Base-by-base conservation (phyloP, 2,888 invertebrate species). In the Biston stratarius region DNA sequence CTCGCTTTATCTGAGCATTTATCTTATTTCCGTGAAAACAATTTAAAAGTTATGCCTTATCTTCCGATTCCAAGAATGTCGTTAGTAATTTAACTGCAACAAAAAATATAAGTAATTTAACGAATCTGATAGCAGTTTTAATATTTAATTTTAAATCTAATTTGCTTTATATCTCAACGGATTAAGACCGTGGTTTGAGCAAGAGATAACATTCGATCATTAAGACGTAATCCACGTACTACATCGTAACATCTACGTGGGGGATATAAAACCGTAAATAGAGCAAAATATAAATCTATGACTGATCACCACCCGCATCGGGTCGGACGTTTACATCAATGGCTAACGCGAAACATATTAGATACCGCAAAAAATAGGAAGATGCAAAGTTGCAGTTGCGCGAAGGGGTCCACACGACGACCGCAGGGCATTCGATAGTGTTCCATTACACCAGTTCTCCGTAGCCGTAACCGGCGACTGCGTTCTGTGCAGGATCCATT, bases 11-110 rank as follows among this genome's bases (percentile, higher is more conserved):
- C 92, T 83, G 73, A 77, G 72, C 83, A 85, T 86, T 89, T 88
- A 92, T 92, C 91, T 88, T 74, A 83, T 85, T 92, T 90, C 89
- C 85, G 83, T 87, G 89, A 87, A 92, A 87, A 87, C 81, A 82
- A 81, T 83, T 55, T 49, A 63, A 63, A 63, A 59, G 47, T 86
- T 81, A 78, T 52, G 51, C 55, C 63, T 87, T 89, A 88, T 88
- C 87, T 85, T 79, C 66, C 61, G 63, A 77, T 90, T 90, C 90
- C 71, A 64, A 81, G 91, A 90, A 91, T 76, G 42, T 60, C n/a
- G 49, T 42, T 40, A 42, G 74, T 71, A 64, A 24, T 55, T 55
- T 55, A 55, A 55, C 55, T 44, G 42, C 53, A 40, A 55, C 55
- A 55, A 55, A 55, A 59, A 62, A 53, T 52, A 5, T n/a, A 56